Conservation (phyloP, 2,888 invertebrate species). For the Caenorhabditis doughertyi region DNA sequence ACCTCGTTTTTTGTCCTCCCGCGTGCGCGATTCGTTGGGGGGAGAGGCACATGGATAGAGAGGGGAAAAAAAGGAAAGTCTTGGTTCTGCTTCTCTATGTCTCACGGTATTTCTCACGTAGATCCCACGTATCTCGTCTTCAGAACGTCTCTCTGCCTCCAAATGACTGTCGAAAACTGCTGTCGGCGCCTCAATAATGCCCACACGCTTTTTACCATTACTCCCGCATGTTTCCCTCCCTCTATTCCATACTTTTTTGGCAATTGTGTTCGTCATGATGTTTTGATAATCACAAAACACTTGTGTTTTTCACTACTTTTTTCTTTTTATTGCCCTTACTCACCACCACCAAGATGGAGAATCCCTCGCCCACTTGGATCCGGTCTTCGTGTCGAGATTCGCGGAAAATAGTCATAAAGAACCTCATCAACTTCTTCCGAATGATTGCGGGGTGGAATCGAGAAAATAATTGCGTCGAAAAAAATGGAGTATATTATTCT, state of each 20-base stretch:
- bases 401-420: slow-evolving; percentile 1
- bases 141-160: slow-evolving; percentile 32
- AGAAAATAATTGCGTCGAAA: neutral
- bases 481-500: neutral
- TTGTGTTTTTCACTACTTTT: slow-evolving; percentile 16
- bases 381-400: slow-evolving; percentile 19
- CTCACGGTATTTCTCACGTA: slow-evolving; percentile 12
- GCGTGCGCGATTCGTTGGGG: slow-evolving; percentile 12
- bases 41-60: slow-evolving; percentile 24
- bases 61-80: slow-evolving; percentile 14
- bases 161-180: slow-evolving; percentile 51
- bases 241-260: slow-evolving; percentile 4
- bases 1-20: slow-evolving; percentile 32
- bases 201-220: slow-evolving; percentile 7
- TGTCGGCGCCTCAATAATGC: slow-evolving; percentile 2
- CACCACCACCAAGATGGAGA: slow-evolving; percentile 5
- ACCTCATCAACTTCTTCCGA: slow-evolving; percentile 22
- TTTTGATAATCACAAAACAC: slow-evolving; percentile 38
- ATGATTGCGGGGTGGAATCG: no score
- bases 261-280: slow-evolving; percentile 41
- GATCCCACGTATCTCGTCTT: slow-evolving; percentile 33
- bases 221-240: slow-evolving; percentile 23
- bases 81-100: slow-evolving; percentile 33
- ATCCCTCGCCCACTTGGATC: slow-evolving; percentile 8
- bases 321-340: slow-evolving; percentile 21